Conservation (phyloP, 2,113 vertebrate genomes). For the Corythaeola cristata region DNA sequence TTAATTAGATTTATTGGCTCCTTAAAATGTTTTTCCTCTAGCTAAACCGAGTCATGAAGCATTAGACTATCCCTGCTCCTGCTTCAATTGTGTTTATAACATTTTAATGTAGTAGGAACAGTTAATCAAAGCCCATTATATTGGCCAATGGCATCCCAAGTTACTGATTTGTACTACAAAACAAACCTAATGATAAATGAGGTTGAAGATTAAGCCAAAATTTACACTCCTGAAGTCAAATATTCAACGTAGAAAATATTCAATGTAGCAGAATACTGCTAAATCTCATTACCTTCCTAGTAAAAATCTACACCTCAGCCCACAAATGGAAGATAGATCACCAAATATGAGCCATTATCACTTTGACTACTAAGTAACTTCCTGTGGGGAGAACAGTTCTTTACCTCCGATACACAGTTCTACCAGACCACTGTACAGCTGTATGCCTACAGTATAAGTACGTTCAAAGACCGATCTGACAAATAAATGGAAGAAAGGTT, state of each 20-base stretch:
- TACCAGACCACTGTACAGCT: background rate
- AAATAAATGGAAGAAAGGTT: background rate
- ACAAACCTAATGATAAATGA: background rate
- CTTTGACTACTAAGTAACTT: background rate
- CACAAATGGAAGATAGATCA: background rate
- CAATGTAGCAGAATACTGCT: background rate
- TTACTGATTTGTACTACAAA: background rate
- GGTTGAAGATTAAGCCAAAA: background rate
- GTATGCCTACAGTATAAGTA: background rate
- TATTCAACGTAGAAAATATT: background rate
- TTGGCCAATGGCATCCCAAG: background rate
- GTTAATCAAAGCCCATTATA: background rate
- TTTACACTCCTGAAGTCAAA: background rate
- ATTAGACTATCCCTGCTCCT: background rate
- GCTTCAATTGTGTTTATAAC: background rate
- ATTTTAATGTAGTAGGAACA: background rate
- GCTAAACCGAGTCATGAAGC: background rate
- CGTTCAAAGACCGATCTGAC: background rate
- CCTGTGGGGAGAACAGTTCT: background rate
- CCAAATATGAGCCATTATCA: background rate
- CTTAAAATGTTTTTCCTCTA: background rate
- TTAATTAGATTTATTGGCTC: background rate
- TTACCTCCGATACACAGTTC: background rate
- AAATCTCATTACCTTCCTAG: background rate
- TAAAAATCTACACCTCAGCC: background rate